Evolutionary conservation across 2,888 invertebrate genomes (phyloP).

Genomic region (Pseudeuparius sepicola): DNA sequence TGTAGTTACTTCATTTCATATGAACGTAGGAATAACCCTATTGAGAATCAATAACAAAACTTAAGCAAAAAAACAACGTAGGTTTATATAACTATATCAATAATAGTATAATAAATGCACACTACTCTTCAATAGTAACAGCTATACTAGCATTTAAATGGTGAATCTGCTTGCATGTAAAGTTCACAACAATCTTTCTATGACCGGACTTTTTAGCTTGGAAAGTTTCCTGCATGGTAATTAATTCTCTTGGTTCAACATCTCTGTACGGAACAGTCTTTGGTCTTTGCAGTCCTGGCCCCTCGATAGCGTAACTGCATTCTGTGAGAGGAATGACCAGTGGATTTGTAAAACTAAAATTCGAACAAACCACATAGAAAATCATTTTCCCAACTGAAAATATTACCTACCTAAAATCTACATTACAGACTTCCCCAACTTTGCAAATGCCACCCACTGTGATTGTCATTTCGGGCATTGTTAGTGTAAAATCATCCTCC

Average conservation of each 20-base stretch:
- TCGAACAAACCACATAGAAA: constrained; percentile 21
- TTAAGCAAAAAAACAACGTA: too few relatives aligned
- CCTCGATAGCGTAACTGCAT: constrained; percentile 61
- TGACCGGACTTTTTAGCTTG: constrained; percentile 54
- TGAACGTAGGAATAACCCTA: too few relatives aligned
- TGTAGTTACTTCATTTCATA: too few relatives aligned
- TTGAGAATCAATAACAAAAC: too few relatives aligned
- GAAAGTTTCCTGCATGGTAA: constrained; percentile 48
- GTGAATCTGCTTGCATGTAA: constrained; percentile 56
- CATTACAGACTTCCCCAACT: constrained; percentile 44
- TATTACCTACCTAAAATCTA: constrained; percentile 38
- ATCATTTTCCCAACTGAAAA: neutral
- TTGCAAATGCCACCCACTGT: constrained; percentile 44
- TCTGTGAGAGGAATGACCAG: constrained; percentile 51
- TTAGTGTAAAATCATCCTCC: constrained; percentile 71
- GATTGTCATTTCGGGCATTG: constrained; percentile 60
- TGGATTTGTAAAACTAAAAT: constrained; percentile 60
- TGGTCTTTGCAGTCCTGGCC: constrained; percentile 58
- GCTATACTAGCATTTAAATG: constrained; percentile 60
- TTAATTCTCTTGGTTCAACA: constrained; percentile 44
- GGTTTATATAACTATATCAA: too few relatives aligned
- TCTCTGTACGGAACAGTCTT: constrained; percentile 55
- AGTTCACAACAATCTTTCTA: constrained; percentile 59
- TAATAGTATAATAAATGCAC: too few relatives aligned
- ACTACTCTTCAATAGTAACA: constrained; percentile 45